Base-by-base conservation (phyloP, 2,888 invertebrate genomes). In the Pandemis corylana region DNA sequence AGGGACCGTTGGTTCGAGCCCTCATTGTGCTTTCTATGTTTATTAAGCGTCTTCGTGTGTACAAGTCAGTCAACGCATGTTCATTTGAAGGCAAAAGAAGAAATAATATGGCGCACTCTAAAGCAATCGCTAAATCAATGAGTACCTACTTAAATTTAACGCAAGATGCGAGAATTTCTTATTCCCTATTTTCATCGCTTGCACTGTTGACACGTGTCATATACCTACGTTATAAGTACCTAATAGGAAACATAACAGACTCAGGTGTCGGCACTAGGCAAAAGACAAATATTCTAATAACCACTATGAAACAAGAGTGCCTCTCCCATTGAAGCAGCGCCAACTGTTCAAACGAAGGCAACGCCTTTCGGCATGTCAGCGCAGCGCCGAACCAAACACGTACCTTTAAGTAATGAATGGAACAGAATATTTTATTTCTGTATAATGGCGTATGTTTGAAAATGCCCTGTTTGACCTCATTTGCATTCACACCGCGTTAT, bases 381-480 rank as follows among this genome's bases (percentile, higher is more conserved):
- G 42, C 53, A 56, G 81, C 87, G 79, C 82, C 84, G 84, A 88
- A 88, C 84, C 83, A 85, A 84, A 85, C 84, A 84, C 82, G 84
- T 89, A 88, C 85, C 74, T 65, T 82, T 84, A 84, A 80, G 87
- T 88, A 89, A 89, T 92, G 92, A 93, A 94, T 93, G 91, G 91
- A 86, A 85, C 87, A 85, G 93, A 93, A 94, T 94, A 94, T 93
- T 93, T 94, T 93, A 92, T 94, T 93, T 90, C 87, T 85, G 89
- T 89, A 93, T 91, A 93, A 91, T 90, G 86, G 90, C 83, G 82
- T 83, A 80, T 89, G 88, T 90, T 90, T 89, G 88, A 88, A 87
- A 91, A 90, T 91, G 91, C 92, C 91, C 91, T 89, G 90, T 90
- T 91, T 91, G 91, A 92, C 93, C 94, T 94, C 93, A 93, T 94